These are phyloP conservation scores for Mus musculus DNA, from an alignment of 2,113 vertebrate species.

Conservation along the genomic window DNA sequence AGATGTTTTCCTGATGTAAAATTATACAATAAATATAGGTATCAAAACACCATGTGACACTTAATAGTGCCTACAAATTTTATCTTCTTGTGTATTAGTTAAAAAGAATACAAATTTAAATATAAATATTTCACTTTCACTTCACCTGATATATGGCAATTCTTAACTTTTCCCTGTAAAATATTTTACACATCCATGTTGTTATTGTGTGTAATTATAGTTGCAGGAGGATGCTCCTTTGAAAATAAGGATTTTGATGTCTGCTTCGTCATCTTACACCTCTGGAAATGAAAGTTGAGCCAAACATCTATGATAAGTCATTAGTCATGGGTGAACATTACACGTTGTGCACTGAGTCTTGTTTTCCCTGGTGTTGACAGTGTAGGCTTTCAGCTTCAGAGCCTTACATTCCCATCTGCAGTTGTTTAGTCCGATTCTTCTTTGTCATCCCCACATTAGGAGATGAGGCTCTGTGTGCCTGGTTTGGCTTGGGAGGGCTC, in stretches of 20 bases:
- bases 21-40: background rate
- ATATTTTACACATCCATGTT: slow-evolving; percentile 16
- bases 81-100: background rate
- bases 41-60: background rate
- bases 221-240: background rate
- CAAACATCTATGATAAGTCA: background rate
- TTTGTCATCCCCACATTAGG: slow-evolving; percentile 12
- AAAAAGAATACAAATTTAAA: background rate
- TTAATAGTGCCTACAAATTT: background rate
- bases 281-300: background rate
- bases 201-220: slow-evolving; percentile 21
- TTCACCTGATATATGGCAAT: slow-evolving; percentile 12
- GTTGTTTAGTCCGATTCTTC: slow-evolving; percentile 31
- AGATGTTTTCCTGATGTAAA: background rate
- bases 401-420: background rate
- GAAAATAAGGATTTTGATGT: slow-evolving; percentile 45
- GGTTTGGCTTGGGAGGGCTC: slow-evolving; percentile 20
- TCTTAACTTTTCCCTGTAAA: background rate
- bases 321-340: slow-evolving; percentile 23
- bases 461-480: slow-evolving; percentile 32
- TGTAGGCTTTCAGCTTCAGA: background rate
- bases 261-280: slow-evolving; percentile 43
- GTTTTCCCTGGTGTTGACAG: background rate
- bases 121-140: background rate
- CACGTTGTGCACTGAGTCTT: background rate